Evolutionary conservation across 2,888 invertebrate species (phyloP), one percentile per base, ranked within the genome.

Genomic region (Eustalomyia histrio): DNA sequence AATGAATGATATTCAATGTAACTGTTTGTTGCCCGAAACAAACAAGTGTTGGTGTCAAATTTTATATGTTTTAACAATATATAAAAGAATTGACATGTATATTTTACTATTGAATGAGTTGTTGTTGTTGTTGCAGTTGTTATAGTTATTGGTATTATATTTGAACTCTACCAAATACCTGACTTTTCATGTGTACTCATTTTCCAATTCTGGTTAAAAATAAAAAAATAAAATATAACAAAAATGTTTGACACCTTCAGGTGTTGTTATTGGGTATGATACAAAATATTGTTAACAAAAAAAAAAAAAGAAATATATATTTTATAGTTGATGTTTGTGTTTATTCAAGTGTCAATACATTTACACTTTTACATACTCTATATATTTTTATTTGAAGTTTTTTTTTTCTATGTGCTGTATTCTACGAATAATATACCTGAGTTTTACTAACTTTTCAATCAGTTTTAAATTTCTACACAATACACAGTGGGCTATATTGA

Each of bases 31-130:
- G 10, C n/a, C 14, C 3, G 33, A 35, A 14, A 35, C 55, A 61
- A 64, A 74, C 79, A 79, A 74, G 69, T 69, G 73, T 58, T 68
- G 50, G 64, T 74, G 64, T 69, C 57, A 73, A 73, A 57, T 61
- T 50, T 57, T 67, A 17, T 65, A 47, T 43, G 47, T 50, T 60
- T 52, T 58, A 39, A 52, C 24, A 55, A 63, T 35, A 17, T 18
- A 39, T 14, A 39, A 64, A 61, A 53, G 10, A 61, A 53, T 14
- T 53, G 61, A 43, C 24, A 53, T 5, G 9, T 53, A 53, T 18
- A 33, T 21, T 24, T 18, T n/a, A 65, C 33, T 35, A 35, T 53
- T 65, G 14, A 17, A 16, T 5, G 43, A n/a, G 43, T 47, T 47
- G 14, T n/a, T 47, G 6, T n/a, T 47, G 43, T n/a, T 47, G 43